phyloP scores from a whole-genome alignment of 2,113 vertebrate genomes.

The Dryoscopus gambensis region DNA sequence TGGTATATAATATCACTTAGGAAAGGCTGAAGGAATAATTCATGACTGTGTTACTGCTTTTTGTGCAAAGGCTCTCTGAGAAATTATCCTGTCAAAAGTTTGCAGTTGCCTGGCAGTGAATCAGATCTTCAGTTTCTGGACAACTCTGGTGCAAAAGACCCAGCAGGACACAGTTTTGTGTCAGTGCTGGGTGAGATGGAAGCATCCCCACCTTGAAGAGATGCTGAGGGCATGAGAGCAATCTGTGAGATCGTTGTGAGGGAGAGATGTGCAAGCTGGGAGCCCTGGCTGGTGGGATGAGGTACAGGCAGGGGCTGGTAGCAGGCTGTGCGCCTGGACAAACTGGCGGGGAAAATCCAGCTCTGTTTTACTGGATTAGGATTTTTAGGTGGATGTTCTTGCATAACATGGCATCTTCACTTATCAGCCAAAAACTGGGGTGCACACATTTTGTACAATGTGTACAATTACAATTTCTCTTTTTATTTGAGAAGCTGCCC shows the following conservation, averaged over 20 bases:
- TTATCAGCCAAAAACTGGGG: neutral
- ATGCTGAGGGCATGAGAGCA: neutral
- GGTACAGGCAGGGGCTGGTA: neutral
- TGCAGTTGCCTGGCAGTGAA: neutral
- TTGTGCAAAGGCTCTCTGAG: neutral
- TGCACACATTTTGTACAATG: fast-evolving
- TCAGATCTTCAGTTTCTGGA: neutral
- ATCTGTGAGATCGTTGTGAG: neutral
- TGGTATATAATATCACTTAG: neutral
- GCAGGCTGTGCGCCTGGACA: neutral
- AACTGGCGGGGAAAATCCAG: no score
- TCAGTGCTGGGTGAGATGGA: neutral
- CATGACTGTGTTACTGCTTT: neutral
- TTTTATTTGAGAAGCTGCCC: neutral
- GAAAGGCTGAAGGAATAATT: neutral
- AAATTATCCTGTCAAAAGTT: neutral
- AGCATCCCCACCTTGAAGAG: neutral
- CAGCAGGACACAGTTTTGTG: neutral
- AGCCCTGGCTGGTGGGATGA: fast-evolving
- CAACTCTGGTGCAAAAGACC: neutral
- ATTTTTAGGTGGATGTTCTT: neutral
- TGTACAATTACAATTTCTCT: no score
- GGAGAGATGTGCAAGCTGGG: neutral
- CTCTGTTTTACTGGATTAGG: neutral
- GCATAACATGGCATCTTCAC: neutral